Conservation (phyloP, 1,140 invertebrate genomes). For the Melipona quadrifasciata region DNA sequence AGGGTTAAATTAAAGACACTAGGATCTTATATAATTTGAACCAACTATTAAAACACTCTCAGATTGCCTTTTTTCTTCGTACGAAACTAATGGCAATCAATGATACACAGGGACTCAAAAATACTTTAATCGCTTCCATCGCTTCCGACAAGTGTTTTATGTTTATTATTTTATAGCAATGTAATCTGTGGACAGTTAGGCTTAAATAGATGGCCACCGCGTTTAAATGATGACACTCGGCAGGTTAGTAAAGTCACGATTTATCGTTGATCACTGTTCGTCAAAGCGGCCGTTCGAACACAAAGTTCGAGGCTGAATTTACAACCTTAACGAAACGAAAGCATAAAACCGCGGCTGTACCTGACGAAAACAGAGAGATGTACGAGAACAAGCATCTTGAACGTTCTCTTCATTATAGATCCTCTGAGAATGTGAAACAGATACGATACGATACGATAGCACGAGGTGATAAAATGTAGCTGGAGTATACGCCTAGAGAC, state of each 20-base stretch:
- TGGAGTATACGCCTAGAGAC: not conserved
- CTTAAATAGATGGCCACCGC: conserved; percentile 77
- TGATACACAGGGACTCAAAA: not conserved
- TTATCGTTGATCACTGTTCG: conserved; percentile 79
- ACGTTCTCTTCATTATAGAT: not conserved
- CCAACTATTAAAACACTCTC: too few species aligned
- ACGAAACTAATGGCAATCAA: not conserved
- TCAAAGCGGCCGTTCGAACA: conserved; percentile 74
- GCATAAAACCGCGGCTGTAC: conserved; percentile 68
- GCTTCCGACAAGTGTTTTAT: conserved; percentile 68
- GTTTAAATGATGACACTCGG: conserved; percentile 75
- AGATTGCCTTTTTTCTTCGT: not conserved
- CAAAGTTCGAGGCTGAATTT: conserved; percentile 78
- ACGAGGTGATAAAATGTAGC: not conserved
- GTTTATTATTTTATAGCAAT: conserved; percentile 80
- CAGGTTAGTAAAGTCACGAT: conserved; percentile 78
- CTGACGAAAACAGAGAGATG: conserved; percentile 10
- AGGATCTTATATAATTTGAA: not conserved
- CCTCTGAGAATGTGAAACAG: not conserved
- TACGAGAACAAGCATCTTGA: too few species aligned
- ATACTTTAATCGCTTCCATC: not conserved
- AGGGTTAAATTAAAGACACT: not conserved
- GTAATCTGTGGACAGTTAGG: conserved; percentile 76
- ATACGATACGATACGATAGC: too few species aligned
- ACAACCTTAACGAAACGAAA: conserved; percentile 75